phyloP scores from a whole-genome alignment of 2,113 vertebrate species.

The Trochalopteron elliotii region DNA sequence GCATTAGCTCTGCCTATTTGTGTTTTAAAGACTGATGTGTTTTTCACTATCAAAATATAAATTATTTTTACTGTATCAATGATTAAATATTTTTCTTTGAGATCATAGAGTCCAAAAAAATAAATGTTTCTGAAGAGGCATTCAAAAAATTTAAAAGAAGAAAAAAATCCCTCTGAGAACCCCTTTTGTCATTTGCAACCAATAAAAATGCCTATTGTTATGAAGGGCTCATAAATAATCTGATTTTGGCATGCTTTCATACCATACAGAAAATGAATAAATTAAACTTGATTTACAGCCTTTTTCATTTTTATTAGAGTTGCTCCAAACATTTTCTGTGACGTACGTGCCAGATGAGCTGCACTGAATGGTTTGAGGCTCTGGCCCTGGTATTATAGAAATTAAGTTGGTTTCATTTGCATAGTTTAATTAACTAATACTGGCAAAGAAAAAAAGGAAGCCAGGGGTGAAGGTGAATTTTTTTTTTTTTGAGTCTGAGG shows the following conservation, averaged over 20 bases:
- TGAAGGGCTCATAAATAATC: constrained; percentile 78
- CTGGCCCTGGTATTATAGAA: constrained; percentile 70
- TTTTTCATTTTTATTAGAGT: constrained; percentile 79
- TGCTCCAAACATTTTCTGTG: constrained; percentile 73
- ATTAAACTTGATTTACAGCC: constrained; percentile 82
- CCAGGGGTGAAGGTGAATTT: constrained; percentile 44
- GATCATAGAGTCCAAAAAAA: constrained; percentile 60
- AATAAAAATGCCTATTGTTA: constrained; percentile 78
- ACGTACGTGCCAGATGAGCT: constrained; percentile 71
- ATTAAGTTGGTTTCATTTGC: constrained; percentile 81
- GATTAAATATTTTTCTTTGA: constrained; percentile 65
- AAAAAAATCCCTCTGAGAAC: constrained; percentile 40
- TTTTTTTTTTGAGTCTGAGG: constrained; percentile 24
- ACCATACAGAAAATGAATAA: constrained; percentile 82
- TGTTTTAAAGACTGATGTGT: constrained; percentile 20
- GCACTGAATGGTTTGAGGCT: constrained; percentile 75
- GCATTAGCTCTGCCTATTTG: background rate
- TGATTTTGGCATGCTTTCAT: constrained; percentile 77
- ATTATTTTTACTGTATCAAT: constrained; percentile 61
- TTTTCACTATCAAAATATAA: constrained; percentile 57
- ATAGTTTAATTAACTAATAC: constrained; percentile 81
- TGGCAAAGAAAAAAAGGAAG: constrained; percentile 62
- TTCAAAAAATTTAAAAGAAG: constrained; percentile 66
- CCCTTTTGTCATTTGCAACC: constrained; percentile 72
- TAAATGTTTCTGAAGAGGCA: constrained; percentile 60